Conservation (phyloP, 2,113 vertebrate genomes). For the Bubalus kerabau region DNA sequence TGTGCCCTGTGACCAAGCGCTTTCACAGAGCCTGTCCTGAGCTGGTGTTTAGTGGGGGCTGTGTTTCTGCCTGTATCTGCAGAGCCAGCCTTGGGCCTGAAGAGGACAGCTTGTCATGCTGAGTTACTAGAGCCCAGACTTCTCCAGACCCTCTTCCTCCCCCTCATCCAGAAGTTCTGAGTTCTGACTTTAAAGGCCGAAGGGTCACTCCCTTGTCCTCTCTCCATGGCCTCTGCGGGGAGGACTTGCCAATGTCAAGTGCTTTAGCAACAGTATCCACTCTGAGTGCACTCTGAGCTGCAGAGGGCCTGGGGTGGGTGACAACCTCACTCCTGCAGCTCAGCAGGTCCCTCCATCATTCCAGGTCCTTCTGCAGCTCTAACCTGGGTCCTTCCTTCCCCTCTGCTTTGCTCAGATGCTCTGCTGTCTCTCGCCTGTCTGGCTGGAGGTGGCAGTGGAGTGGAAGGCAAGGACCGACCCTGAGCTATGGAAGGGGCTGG, state of each 20-base stretch:
- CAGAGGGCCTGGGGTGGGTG: not conserved
- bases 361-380: not conserved
- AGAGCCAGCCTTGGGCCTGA: not conserved
- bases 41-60: not conserved
- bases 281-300: not conserved
- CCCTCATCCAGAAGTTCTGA: not conserved
- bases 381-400: not conserved
- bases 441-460: not conserved
- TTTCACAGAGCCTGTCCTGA: not conserved
- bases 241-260: not conserved
- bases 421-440: not conserved
- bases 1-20: not conserved
- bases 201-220: not conserved
- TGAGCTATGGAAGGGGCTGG: not conserved
- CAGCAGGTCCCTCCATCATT: not conserved
- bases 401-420: not conserved
- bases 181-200: not conserved
- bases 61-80: not conserved
- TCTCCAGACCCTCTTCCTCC: not conserved
- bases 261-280: not conserved
- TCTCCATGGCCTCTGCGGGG: not conserved
- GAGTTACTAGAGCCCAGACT: not conserved
- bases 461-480: not conserved
- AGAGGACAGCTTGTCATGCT: not conserved
- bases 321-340: not conserved